Evolutionary conservation across 2,888 invertebrate genomes (phyloP), one percentile per base, ranked within the genome.

Genomic region (Rhamphomyia laevipes): DNA sequence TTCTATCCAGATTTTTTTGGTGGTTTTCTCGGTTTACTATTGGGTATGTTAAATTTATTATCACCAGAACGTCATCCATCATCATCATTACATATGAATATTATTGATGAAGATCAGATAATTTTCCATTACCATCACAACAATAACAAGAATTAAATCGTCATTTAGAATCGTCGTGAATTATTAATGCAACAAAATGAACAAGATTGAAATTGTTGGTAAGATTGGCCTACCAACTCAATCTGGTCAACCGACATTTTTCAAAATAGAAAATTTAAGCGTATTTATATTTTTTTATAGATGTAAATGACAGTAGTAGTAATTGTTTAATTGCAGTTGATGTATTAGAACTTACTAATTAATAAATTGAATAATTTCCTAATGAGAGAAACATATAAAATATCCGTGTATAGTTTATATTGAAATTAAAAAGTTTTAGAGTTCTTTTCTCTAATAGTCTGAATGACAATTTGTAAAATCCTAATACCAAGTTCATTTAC

Each of bases 1-100:
- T 89, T 88, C 71, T 89, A 87, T 67, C 86, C 87, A 10, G 89
- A 90, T 62, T 89, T 88, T 61, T 77, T 84, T 7, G 77, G 78
- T 7, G 82, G 84, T 16, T 90, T 88, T 63, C 88, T 88, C 1
- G 70, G 70, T 3, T 81, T 90, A 63, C 87, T 87, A 30, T 77
- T 90, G 30, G 85, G 83, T 64, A 88, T 89, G 88, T 75, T 89
- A 54, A 88, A 89, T 65, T 74, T 89, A 49, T 68, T 89, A 61
- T 88, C 88, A 51, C 87, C 86, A 40, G 88, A 88, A 61, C 59
- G 85, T 77, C 71, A 76, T 73, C 64, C 82, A 71, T 67, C 73
- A 54, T 65, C 58, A 7, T 58, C 59, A 2, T 68, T 77, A 61
- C 77, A 77, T 62, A 73, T 77, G 58, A 68, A 78, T 61, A 74